Evolutionary conservation across 2,797 vertebrate species (phyloP).

Genomic region (Macropodus opercularis): DNA sequence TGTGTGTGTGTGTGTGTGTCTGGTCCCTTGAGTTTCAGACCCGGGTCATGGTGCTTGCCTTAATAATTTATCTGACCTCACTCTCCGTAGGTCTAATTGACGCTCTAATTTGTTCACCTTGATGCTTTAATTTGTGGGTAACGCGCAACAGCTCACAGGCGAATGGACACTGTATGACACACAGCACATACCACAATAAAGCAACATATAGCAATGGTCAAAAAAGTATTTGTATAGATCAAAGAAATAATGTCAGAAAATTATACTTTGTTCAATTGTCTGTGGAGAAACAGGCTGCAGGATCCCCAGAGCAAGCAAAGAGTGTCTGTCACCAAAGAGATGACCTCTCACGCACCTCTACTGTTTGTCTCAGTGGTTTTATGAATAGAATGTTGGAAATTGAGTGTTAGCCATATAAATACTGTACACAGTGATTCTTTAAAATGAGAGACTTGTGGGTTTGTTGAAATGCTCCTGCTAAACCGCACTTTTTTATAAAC

Average conservation of each 20-base stretch:
- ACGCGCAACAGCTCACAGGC: background rate
- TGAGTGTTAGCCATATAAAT: background rate
- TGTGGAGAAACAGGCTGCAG: conserved; percentile 18
- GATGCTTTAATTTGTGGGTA: background rate
- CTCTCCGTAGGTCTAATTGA: background rate
- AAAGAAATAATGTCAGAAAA: conserved; percentile 6
- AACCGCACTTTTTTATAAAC: conserved; percentile 2
- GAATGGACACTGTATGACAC: background rate
- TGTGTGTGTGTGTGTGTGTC: background rate
- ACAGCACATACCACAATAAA: background rate
- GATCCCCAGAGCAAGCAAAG: conserved; percentile 41
- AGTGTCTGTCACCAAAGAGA: conserved; percentile 45
- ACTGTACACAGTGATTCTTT: background rate
- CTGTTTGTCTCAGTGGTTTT: conserved; percentile 32
- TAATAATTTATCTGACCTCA: background rate
- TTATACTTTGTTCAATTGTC: conserved; percentile 7
- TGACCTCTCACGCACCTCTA: conserved; percentile 53
- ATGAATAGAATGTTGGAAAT: conserved; percentile 20
- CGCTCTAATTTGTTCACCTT: background rate
- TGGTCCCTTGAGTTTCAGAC: too few species aligned
- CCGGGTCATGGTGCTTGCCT: background rate
- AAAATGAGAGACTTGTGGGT: background rate
- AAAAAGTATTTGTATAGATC: too few species aligned
- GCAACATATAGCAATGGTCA: background rate
- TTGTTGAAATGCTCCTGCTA: conserved; percentile 10